Conservation (phyloP, 2,797 vertebrate species). For the Chromobotia macracanthus region DNA sequence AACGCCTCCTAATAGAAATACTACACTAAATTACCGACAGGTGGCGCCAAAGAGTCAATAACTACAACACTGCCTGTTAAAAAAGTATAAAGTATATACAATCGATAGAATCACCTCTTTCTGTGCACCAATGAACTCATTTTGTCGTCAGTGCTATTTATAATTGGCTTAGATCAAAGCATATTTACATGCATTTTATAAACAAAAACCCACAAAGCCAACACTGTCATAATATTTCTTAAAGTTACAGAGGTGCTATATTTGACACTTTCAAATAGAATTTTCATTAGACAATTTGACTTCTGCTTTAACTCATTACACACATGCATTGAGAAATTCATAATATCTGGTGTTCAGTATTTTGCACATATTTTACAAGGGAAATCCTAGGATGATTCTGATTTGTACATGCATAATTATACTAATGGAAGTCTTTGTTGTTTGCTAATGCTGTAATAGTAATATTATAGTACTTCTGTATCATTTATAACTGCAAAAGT, state of each 20-base stretch:
- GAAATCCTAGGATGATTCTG: slow-evolving; percentile 2
- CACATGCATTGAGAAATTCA: slow-evolving; percentile 28
- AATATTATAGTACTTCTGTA: no score
- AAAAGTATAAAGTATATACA: not conserved
- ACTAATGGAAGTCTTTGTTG: not conserved
- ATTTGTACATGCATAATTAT: not conserved
- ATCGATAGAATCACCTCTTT: not conserved
- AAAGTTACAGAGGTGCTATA: not conserved
- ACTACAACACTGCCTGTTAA: slow-evolving; percentile 37
- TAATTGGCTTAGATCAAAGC: not conserved
- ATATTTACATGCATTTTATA: not conserved
- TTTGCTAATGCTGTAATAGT: not conserved
- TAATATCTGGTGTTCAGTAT: not conserved
- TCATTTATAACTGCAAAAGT: no score
- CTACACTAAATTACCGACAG: slow-evolving; percentile 77
- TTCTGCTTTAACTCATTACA: slow-evolving; percentile 25
- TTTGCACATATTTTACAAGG: not conserved
- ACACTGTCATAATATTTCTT: not conserved
- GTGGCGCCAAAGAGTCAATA: slow-evolving; percentile 1
- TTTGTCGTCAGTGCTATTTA: not conserved
- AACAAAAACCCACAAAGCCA: not conserved
- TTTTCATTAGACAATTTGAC: slow-evolving; percentile 8
- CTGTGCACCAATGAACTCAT: not conserved
- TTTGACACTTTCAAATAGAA: not conserved
- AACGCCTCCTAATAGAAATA: slow-evolving; percentile 85